These are phyloP conservation scores for Globodera rostochiensis DNA, from an alignment of 1,140 invertebrate genomes.

Conservation along the genomic window DNA sequence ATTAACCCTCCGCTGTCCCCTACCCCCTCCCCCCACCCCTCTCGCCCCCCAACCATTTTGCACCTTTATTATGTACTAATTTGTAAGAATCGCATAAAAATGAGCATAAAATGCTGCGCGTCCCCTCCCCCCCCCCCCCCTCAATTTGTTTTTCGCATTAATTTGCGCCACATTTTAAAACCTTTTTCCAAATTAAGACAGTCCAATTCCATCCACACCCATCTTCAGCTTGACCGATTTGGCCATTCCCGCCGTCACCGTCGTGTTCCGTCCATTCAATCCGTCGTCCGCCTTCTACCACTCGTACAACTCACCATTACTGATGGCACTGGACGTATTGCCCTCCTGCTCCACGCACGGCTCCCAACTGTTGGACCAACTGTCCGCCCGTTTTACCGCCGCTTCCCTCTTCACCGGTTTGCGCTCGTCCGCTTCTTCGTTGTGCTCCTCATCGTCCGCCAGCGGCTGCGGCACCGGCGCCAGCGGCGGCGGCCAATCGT, in stretches of 20 bases:
- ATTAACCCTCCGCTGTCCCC: no score
- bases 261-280: neutral
- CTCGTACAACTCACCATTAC: neutral
- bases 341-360: constrained; percentile 6
- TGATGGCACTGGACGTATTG: constrained; percentile 8
- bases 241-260: neutral
- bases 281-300: neutral
- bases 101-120: no score
- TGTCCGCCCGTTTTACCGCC: neutral
- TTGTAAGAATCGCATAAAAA: no score
- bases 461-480: neutral
- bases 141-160: no score
- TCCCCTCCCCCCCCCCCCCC: no score
- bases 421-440: no score
- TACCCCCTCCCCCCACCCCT: no score
- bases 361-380: neutral
- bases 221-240: neutral
- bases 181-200: neutral
- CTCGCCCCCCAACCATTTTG: no score
- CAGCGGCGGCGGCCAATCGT: neutral
- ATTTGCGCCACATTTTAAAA: no score
- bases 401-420: neutral
- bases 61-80: no score
- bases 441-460: neutral
- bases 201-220: neutral